Conservation (phyloP, 1,140 invertebrate genomes). For the Odontomachus brunneus region DNA sequence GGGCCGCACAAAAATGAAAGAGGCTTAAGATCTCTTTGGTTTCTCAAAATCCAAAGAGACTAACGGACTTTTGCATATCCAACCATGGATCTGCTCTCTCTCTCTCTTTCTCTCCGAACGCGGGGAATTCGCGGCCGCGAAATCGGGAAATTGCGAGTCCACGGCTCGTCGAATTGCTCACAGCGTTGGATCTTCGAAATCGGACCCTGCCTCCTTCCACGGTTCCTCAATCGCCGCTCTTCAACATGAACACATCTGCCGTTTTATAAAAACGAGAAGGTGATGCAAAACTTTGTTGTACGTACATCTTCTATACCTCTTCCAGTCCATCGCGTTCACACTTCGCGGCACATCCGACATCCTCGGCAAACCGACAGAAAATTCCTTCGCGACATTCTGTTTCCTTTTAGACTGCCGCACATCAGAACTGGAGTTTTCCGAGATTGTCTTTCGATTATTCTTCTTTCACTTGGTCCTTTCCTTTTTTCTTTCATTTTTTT, state of each 20-base stretch:
- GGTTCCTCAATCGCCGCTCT: constrained; percentile 34
- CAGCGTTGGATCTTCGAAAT: not conserved
- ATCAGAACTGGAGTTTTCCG: not conserved
- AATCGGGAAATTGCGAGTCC: not conserved
- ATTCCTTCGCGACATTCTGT: constrained; percentile 16
- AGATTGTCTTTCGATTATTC: not conserved
- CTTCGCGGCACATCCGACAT: not conserved
- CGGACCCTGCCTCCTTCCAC: constrained; percentile 34
- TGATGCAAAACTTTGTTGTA: constrained; percentile 55
- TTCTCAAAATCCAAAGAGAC: not conserved
- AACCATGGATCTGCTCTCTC: not conserved
- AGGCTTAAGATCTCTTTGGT: not conserved
- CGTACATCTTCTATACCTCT: constrained; percentile 20
- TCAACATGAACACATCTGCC: constrained; percentile 50
- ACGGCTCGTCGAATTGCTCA: not conserved
- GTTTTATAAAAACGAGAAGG: constrained; percentile 49
- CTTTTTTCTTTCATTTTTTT: not conserved
- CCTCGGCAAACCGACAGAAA: constrained; percentile 9
- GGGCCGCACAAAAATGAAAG: not conserved
- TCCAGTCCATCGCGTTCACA: constrained; percentile 17
- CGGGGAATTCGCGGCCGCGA: not conserved
- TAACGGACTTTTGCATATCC: not conserved
- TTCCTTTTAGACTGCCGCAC: not conserved
- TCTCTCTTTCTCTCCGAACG: no score
- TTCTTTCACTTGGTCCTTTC: not conserved